phyloP scores from a whole-genome alignment of 2,888 invertebrate genomes.

The Mylabris sibirica region DNA sequence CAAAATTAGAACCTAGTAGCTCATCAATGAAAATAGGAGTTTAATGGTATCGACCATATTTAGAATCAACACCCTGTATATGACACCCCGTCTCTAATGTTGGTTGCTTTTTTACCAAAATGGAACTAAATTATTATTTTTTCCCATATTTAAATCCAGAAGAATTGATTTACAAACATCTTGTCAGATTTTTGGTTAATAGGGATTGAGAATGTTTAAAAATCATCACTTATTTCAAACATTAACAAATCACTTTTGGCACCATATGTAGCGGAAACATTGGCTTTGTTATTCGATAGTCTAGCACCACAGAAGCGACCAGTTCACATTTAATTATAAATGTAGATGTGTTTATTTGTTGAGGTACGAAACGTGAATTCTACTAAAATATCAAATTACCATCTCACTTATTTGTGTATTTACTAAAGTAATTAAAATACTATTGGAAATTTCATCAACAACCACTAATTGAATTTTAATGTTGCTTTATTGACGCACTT shows the following conservation, averaged over 20 bases:
- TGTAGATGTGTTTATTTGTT: conserved; percentile 1
- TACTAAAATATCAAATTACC: background rate
- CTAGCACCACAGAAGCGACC: conserved; percentile 26
- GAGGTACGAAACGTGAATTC: conserved; percentile 3
- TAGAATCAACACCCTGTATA: no score
- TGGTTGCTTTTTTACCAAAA: no score
- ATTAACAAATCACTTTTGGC: conserved; percentile 47
- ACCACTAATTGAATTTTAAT: conserved; percentile 1
- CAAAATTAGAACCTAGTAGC: no score
- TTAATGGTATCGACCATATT: no score
- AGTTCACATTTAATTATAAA: conserved; percentile 5
- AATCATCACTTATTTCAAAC: conserved; percentile 52
- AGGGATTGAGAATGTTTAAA: conserved; percentile 39
- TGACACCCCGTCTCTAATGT: no score
- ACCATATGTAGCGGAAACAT: conserved; percentile 49
- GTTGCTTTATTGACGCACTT: background rate
- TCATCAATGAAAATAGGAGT: no score
- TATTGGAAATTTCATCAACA: background rate
- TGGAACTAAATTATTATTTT: no score
- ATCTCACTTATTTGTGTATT: background rate
- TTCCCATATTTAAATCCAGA: background rate
- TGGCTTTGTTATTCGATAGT: conserved; percentile 39
- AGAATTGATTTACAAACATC: background rate
- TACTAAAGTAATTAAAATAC: background rate
- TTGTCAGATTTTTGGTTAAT: background rate